phyloP scores from a whole-genome alignment of 2,888 invertebrate species.

The Chalcis sispes region DNA sequence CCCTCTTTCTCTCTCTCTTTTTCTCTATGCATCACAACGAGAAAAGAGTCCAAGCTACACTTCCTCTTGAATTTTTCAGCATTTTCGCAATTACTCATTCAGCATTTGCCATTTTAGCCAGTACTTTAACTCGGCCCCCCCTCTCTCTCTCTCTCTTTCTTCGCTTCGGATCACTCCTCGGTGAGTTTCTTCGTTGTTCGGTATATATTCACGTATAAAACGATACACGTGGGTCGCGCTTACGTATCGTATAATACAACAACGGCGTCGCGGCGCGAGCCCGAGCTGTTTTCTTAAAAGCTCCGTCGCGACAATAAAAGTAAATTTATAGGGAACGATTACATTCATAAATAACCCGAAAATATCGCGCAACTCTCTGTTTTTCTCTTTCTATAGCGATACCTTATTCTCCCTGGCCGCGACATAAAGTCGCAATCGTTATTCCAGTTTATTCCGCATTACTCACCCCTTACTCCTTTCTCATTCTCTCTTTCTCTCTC shows the following conservation, averaged over 20 bases:
- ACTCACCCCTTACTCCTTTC: constrained; percentile 11
- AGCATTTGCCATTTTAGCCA: constrained; percentile 5
- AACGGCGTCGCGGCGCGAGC: too few relatives aligned
- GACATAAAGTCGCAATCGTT: constrained; percentile 53
- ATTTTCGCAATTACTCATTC: constrained; percentile 54
- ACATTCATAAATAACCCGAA: constrained; percentile 54
- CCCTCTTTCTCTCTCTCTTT: too few relatives aligned
- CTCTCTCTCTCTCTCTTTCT: not conserved
- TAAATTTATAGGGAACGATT: constrained; percentile 52
- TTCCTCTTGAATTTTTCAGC: constrained; percentile 53
- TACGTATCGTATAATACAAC: too few relatives aligned
- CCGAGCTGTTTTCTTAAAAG: constrained; percentile 56
- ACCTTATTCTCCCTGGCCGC: constrained; percentile 1
- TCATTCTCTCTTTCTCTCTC: not conserved
- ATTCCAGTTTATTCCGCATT: constrained; percentile 54
- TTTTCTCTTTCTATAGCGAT: not conserved
- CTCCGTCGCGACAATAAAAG: constrained; percentile 54
- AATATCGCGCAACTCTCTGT: constrained; percentile 24
- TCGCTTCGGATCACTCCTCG: not conserved
- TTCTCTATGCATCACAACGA: too few relatives aligned
- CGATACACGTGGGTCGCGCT: too few relatives aligned
- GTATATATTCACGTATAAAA: too few relatives aligned
- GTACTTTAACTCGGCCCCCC: not conserved
- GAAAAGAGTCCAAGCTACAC: not conserved
- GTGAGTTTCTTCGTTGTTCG: not conserved